A percentile compares a stretch with the other conserved stretches of the same genome.
Evolutionary conservation across 1,140 invertebrate species (phyloP).

Genomic region (Nomia melanderi): DNA sequence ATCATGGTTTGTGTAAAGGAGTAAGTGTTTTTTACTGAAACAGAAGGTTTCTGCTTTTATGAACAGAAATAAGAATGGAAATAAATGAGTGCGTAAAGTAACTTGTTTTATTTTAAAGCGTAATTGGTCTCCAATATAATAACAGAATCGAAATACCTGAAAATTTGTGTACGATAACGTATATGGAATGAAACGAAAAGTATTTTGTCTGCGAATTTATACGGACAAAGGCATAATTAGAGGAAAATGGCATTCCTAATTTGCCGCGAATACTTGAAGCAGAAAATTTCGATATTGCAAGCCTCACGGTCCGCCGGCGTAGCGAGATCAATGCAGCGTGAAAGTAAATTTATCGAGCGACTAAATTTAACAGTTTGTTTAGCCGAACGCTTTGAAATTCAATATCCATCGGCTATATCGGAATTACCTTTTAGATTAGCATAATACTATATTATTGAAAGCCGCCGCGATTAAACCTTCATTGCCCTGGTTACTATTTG

Average conservation of each 20-base stretch:
- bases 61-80: too few relatives aligned
- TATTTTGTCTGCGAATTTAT: neutral
- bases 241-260: neutral
- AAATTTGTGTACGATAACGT: too few relatives aligned
- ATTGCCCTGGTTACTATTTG: slow-evolving; percentile 17
- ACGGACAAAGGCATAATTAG: neutral
- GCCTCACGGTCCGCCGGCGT: neutral
- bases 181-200: neutral
- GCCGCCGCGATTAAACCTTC: slow-evolving; percentile 27
- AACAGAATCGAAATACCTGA: too few relatives aligned
- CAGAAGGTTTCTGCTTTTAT: too few relatives aligned
- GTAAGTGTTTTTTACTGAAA: too few relatives aligned
- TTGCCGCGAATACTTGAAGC: neutral
- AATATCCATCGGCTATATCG: slow-evolving; percentile 14
- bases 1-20: too few relatives aligned
- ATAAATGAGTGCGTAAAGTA: too few relatives aligned
- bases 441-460: slow-evolving; percentile 37
- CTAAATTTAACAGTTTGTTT: slow-evolving; percentile 18
- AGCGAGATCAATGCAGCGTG: neutral
- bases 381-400: slow-evolving; percentile 13
- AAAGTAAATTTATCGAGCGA: slow-evolving; percentile 21
- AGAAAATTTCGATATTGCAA: neutral
- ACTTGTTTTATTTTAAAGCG: too few relatives aligned
- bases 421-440: slow-evolving; percentile 40
- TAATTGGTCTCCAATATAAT: too few relatives aligned